Conservation (phyloP, 2,113 vertebrate species). For the Hyperopisus bebe region DNA sequence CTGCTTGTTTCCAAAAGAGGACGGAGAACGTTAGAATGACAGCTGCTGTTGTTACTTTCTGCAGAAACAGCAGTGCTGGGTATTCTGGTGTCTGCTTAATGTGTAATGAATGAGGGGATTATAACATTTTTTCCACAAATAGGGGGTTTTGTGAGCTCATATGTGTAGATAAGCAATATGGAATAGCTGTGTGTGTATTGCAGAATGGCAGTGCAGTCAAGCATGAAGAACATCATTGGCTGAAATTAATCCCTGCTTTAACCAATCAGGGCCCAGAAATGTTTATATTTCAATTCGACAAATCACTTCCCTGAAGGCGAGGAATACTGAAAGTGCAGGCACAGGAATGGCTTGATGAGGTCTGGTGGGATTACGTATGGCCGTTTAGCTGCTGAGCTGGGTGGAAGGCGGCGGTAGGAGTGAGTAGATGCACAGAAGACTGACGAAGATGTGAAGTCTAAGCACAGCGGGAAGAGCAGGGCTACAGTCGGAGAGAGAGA, state of each 20-base stretch:
- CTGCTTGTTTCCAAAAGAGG: neutral
- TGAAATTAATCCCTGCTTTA: neutral
- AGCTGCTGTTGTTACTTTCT: neutral
- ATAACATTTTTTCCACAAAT: neutral
- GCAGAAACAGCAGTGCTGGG: neutral
- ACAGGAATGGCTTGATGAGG: neutral
- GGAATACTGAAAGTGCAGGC: neutral
- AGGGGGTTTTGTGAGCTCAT: neutral
- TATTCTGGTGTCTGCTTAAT: conserved; percentile 1
- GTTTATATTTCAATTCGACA: neutral
- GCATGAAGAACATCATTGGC: neutral
- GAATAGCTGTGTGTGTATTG: neutral
- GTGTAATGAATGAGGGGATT: neutral
- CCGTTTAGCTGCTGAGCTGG: neutral
- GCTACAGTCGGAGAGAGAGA: neutral
- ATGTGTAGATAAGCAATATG: neutral
- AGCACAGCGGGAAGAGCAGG: neutral
- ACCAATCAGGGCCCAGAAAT: neutral
- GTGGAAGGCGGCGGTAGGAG: neutral
- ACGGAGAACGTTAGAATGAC: neutral
- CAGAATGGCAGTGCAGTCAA: neutral
- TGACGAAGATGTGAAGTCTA: neutral
- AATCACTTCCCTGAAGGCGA: conserved; percentile 5
- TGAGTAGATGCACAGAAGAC: neutral
- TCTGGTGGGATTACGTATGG: neutral